phyloP scores from a whole-genome alignment of 2,113 vertebrate species.

The Dromiciops gliroides region DNA sequence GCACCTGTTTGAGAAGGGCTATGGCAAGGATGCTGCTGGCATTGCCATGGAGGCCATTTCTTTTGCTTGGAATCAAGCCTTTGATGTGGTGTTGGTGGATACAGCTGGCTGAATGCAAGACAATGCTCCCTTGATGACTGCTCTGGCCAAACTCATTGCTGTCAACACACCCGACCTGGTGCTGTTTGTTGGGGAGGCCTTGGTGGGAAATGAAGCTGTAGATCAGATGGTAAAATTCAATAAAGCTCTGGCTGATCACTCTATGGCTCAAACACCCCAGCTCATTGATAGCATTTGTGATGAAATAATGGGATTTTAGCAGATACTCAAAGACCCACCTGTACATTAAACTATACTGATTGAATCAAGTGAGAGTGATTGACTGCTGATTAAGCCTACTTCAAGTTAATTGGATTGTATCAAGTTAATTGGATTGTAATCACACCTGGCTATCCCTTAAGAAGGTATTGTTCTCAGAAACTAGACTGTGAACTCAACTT shows the following conservation, averaged over 20 bases:
- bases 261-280: slow-evolving; percentile 93
- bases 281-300: slow-evolving; percentile 99
- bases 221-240: slow-evolving; percentile 99
- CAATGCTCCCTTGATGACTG: slow-evolving; percentile 96
- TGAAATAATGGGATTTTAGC: no score
- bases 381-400: no score
- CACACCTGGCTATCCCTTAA: no score
- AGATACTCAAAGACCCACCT: no score
- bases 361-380: no score
- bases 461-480: no score
- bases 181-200: slow-evolving; percentile 97
- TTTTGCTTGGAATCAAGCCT: slow-evolving; percentile 94
- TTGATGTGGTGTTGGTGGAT: slow-evolving; percentile 98
- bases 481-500: no score
- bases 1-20: slow-evolving; percentile 98
- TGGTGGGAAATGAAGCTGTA: slow-evolving; percentile 98
- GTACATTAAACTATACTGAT: no score
- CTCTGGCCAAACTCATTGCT: slow-evolving; percentile 96
- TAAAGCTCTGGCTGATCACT: slow-evolving; percentile 97
- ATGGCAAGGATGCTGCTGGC: slow-evolving; percentile 97
- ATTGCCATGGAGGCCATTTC: slow-evolving; percentile 99
- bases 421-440: no score
- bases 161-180: slow-evolving; percentile 97
- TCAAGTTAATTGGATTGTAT: no score
- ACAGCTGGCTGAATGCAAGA: slow-evolving; percentile 99